A percentile compares a stretch with the other conserved stretches of the same genome.
phyloP scores from a whole-genome alignment of 2,797 vertebrate genomes.

The Microchirus variegatus region DNA sequence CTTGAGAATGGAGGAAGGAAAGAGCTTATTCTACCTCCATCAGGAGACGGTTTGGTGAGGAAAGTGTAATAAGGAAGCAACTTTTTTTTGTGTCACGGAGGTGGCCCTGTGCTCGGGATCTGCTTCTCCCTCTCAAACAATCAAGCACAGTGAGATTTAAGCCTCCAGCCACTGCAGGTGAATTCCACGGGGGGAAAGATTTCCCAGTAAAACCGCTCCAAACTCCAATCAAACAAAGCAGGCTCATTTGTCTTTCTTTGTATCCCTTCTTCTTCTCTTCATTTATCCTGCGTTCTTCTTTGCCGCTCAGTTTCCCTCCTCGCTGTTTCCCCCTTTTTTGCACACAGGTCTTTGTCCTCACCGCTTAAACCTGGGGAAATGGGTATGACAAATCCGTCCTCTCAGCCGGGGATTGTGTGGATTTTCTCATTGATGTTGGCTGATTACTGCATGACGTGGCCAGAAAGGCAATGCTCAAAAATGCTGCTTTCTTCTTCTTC shows the following conservation, averaged over 20 bases:
- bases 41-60: conserved; percentile 50
- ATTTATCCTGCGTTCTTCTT: conserved; percentile 12
- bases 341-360: conserved; percentile 30
- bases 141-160: conserved; percentile 54
- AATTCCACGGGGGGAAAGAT: conserved; percentile 50
- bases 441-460: conserved; percentile 45
- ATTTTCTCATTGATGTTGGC: conserved; percentile 37
- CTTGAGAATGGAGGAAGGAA: conserved; percentile 57
- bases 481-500: conserved; percentile 11
- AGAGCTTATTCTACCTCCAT: conserved; percentile 67
- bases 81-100: conserved; percentile 11
- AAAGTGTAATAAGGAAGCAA: conserved; percentile 65
- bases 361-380: conserved; percentile 29
- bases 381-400: conserved; percentile 37
- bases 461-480: conserved; percentile 17
- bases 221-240: conserved; percentile 58
- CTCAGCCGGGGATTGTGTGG: conserved; percentile 45
- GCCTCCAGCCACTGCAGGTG: conserved; percentile 33
- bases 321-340: conserved; percentile 29
- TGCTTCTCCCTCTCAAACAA: conserved; percentile 49
- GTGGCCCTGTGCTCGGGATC: conserved; percentile 18
- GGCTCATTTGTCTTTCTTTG: conserved; percentile 37
- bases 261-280: conserved; percentile 38
- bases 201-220: conserved; percentile 42
- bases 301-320: conserved; percentile 10